Evolutionary conservation across 2,888 invertebrate species (phyloP), one percentile per base, ranked within the genome.

Genomic region (Lucinisca nassula): DNA sequence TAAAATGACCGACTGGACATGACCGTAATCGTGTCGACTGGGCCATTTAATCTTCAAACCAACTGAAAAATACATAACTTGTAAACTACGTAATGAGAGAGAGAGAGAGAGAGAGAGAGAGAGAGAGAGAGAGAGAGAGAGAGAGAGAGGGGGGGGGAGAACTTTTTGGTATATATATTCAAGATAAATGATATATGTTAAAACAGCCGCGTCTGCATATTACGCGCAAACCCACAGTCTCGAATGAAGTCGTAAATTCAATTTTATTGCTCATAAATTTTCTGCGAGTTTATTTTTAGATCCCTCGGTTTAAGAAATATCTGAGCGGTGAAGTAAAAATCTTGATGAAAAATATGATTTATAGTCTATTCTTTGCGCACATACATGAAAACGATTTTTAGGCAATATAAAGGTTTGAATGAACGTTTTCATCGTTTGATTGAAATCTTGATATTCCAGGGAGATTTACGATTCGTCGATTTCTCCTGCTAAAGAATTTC

Each of bases 401-500:
- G 67, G 67, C 17, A 67, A 30, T 67, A 35, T 35, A 30, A 10
- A 32, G 67, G 3, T 67, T 67, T 67, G 67, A 67, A 67, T 67
- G 67, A 35, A 67, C 35, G 35, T 67, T 61, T 74, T 45, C 74
- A 30, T 4, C 45, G 27, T 40, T 6, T 45, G 74, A 74, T 74
- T 74, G 49, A 74, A 74, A 74, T 74, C 74, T 10, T 38, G 74
- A 49, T 40, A 24, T 35, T 45, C 49, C 30, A 14, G 81, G 78
- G 80, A 85, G 82, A 88, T 88, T 88, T 88, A 88, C 81, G 45
- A 67, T 75, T 75, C 81, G 51, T 40, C 37, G 58, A 82, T 35
- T 72, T 83, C 85, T 78, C 79, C 76, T 79, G 77, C 83, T 83
- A 88, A 85, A 70, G 81, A 77, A 58, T 51, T 38, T 24, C 61